Percentiles rank a stretch among this genome's conserved stretches.
These are phyloP conservation scores for Prinia subflava DNA, from an alignment of 2,113 vertebrate species.

Conservation along the genomic window DNA sequence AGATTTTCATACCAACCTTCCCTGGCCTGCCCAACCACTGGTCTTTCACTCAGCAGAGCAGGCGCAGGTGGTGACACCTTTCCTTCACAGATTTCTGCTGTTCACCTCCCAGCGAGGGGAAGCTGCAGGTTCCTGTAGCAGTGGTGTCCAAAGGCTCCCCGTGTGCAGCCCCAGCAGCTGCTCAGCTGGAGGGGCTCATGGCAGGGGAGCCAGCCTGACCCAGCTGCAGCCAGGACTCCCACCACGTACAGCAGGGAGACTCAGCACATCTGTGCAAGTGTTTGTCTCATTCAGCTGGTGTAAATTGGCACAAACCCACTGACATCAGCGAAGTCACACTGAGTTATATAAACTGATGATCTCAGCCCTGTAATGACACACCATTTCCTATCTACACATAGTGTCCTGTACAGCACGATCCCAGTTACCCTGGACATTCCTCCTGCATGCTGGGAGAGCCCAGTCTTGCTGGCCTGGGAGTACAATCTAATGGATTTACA, in stretches of 20 bases:
- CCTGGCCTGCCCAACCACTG: constrained; percentile 43
- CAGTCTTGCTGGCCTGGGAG: not conserved
- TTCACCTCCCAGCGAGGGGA: not conserved
- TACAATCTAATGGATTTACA: not conserved
- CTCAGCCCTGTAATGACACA: constrained; percentile 13
- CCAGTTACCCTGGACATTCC: not conserved
- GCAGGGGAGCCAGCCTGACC: not conserved
- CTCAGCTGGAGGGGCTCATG: not conserved
- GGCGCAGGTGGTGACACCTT: constrained; percentile 29
- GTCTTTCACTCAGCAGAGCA: constrained; percentile 30
- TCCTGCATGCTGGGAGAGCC: not conserved
- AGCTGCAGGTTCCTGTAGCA: not conserved
- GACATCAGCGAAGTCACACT: constrained; percentile 3
- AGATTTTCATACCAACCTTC: constrained; percentile 48
- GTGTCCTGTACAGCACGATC: not conserved
- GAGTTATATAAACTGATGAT: constrained; percentile 28
- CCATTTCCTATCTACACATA: not conserved
- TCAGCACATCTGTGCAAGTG: not conserved
- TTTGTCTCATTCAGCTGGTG: not conserved
- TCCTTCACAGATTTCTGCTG: not conserved
- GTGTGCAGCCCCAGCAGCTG: not conserved
- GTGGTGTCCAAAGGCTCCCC: not conserved
- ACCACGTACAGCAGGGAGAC: not conserved
- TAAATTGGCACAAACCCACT: not conserved
- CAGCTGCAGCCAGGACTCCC: not conserved